These are phyloP conservation scores for Aethina tumida DNA, from an alignment of 1,140 invertebrate genomes.

Conservation along the genomic window DNA sequence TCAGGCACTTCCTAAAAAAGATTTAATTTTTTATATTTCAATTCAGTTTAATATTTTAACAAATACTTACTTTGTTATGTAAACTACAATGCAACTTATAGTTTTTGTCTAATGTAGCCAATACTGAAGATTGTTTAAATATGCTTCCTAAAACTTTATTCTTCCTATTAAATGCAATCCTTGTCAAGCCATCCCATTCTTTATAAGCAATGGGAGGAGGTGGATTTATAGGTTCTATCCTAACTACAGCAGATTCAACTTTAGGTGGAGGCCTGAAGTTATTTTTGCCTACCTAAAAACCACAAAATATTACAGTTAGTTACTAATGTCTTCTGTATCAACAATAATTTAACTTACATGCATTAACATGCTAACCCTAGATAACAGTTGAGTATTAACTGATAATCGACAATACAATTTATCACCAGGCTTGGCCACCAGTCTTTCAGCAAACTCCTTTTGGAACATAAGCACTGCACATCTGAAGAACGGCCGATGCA, in stretches of 20 bases:
- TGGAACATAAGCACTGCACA: slow-evolving; percentile 99
- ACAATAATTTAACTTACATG: slow-evolving; percentile 53
- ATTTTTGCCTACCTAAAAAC: slow-evolving; percentile 86
- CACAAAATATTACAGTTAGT: slow-evolving; percentile 3
- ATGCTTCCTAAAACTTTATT: slow-evolving; percentile 74
- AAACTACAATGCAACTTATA: slow-evolving; percentile 81
- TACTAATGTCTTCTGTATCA: not conserved
- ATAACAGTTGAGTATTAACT: slow-evolving; percentile 92
- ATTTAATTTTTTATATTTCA: slow-evolving; percentile 5
- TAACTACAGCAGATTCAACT: slow-evolving; percentile 97
- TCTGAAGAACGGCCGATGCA: slow-evolving; percentile 80
- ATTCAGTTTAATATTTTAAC: not conserved
- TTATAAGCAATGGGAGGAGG: slow-evolving; percentile 92
- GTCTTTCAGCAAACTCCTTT: slow-evolving; percentile 93
- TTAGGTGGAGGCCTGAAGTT: slow-evolving; percentile 98
- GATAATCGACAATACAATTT: slow-evolving; percentile 96
- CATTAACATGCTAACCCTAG: slow-evolving; percentile 93
- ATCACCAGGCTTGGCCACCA: slow-evolving; percentile 95
- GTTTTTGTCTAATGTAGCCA: slow-evolving; percentile 84
- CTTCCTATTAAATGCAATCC: slow-evolving; percentile 91
- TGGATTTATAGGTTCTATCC: slow-evolving; percentile 94
- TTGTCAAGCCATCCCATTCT: slow-evolving; percentile 95
- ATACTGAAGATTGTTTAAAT: slow-evolving; percentile 71
- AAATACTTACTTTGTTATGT: slow-evolving; percentile 63
- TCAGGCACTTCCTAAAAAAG: slow-evolving; percentile 61